Base-by-base conservation (phyloP, 2,888 invertebrate genomes). In the Sarcophaga variegata region DNA sequence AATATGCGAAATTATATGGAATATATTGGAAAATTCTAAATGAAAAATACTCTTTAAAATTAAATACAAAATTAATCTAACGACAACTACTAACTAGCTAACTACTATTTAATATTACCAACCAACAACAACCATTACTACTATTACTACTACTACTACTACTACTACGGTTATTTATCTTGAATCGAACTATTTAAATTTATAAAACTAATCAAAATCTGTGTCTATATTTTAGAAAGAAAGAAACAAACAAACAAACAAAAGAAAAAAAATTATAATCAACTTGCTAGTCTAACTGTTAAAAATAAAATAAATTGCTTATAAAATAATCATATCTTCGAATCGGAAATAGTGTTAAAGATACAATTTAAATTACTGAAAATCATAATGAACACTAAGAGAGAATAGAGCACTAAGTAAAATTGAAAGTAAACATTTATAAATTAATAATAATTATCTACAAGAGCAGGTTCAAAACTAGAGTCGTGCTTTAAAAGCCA, bases 391-490 rank as follows among this genome's bases (percentile, higher is more conserved):
- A 81, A 74, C 4, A 14, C 62, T 69, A 70, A 75, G 4, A 54
- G 54, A 54, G 54, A 88, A 87, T 88, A 54, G 87, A 81, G 60
- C 79, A 79, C 62, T 64, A 83, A 83, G 67, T 45, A 37, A 82
- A 83, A 76, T 45, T 81, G 67, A 22, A 10, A 71, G 47, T 62
- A 75, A 76, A 76, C 37, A 37, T 37, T 37, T 8, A 64, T 72
- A 63, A 59, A 12, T 27, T 1, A 63, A 75, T 14, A 69, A 70
- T 12, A 59, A 47, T 62, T 37, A 69, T 27, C 27, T 84, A 75
- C 69, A 60, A 67, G 81, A 87, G 81, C 87, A 84, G 84, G 79
- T 87, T 84, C 87, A 87, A 87, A 87, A 82, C 87, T 85, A 79
- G 87, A 84, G 87, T 87, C 84, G 84, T 82, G 87, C 87, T 87